phyloP scores from a whole-genome alignment of 2,888 invertebrate genomes.

The Phyto melanocephala region DNA sequence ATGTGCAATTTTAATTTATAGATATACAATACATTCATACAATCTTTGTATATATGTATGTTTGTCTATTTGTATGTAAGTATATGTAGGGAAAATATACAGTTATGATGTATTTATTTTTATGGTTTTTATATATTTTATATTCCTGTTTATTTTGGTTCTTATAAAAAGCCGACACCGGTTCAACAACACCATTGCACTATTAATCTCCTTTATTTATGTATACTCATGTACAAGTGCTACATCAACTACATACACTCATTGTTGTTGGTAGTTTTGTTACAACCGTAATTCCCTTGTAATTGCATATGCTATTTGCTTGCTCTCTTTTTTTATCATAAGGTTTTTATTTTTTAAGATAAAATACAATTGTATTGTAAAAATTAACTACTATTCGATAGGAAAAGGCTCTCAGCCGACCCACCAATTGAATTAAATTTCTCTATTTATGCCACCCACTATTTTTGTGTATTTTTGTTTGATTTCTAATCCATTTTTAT shows the following conservation, averaged over 20 bases:
- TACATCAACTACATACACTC: background rate
- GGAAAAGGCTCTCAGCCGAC: background rate
- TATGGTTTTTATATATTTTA: constrained; percentile 13
- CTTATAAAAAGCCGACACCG: constrained; percentile 64
- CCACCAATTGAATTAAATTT: constrained; percentile 21
- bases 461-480: constrained; percentile 2
- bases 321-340: background rate
- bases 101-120: background rate
- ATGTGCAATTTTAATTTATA: constrained; percentile 53
- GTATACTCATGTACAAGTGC: constrained; percentile 30
- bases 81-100: constrained; percentile 1
- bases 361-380: constrained; percentile 10
- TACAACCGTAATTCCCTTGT: background rate
- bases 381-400: constrained; percentile 25
- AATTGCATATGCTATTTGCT: background rate
- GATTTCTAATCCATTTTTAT: constrained; percentile 17
- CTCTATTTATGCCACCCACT: constrained; percentile 51
- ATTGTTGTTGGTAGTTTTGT: constrained; percentile 26
- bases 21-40: constrained; percentile 20
- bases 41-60: background rate
- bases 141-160: constrained; percentile 38
- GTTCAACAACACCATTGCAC: constrained; percentile 67
- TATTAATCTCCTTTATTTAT: constrained; percentile 46
- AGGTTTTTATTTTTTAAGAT: constrained; percentile 28
- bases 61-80: background rate